Base-by-base conservation (phyloP, 2,888 invertebrate genomes). In the Acanthoscelides obtectus region DNA sequence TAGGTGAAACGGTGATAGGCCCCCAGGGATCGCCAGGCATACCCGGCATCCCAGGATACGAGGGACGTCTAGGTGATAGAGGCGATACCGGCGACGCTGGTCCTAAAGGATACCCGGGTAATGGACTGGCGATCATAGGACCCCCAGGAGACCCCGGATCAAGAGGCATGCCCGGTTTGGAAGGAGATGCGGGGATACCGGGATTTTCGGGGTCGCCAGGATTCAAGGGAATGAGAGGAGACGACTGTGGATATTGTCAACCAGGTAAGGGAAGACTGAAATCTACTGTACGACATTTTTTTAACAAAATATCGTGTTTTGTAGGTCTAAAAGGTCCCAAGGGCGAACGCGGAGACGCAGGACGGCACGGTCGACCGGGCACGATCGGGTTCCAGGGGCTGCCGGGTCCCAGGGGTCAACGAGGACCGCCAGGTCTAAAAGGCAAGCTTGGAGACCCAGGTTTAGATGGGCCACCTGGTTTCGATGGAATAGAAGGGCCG, bases 111-210 rank as follows among this genome's bases (percentile, higher is more conserved):
- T 88, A 86, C 76, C 91, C 94, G 0, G 95, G 95, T 0, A 72
- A 87, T 72, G 94, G 94, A 65, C 86, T 88, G 17, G 88, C 89
- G 72, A 91, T 91, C 72, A 20, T 66, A 65, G 95, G 95, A 17
- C 94, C 94, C 0, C 86, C 88, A 0, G 96, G 95, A 73, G 91
- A 92, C 76, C 82, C 83, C 69, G 95, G 95, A 17, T 84, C 88
- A 20, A 90, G 91, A 22, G 95, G 95, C 74, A 81, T 82, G 0
- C 92, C n/a, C n/a, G n/a, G n/a, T n/a, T n/a, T n/a, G n/a, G n/a
- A n/a, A n/a, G n/a, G n/a, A n/a, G n/a, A n/a, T n/a, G n/a, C n/a
- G n/a, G n/a, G n/a, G n/a, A n/a, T n/a, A n/a, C n/a, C 92, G 22
- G 94, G 94, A 67, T 20, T 74, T 2, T 73, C 89, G 69, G 94